Conservation (phyloP, 2,888 invertebrate genomes). For the Torymus texanus region DNA sequence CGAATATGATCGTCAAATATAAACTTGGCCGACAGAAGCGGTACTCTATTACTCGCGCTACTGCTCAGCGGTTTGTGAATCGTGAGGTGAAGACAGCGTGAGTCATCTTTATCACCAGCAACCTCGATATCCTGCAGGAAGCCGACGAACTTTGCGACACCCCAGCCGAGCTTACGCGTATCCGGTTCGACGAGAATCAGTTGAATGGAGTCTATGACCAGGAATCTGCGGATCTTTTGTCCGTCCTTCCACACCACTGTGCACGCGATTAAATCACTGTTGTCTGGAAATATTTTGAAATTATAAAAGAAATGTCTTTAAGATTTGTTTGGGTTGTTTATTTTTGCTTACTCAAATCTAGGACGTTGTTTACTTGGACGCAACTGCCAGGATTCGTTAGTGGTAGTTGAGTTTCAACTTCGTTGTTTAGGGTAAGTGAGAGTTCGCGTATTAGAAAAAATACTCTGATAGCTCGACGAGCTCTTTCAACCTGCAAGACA, state of each 20-base stretch:
- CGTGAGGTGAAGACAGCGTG: constrained; percentile 94
- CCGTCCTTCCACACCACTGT: constrained; percentile 94
- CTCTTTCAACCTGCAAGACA: constrained; percentile 84
- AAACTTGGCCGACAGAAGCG: constrained; percentile 92
- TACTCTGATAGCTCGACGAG: constrained; percentile 91
- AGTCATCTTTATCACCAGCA: constrained; percentile 96
- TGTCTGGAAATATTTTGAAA: constrained; percentile 81
- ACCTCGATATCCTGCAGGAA: constrained; percentile 96
- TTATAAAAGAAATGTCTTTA: too few relatives aligned
- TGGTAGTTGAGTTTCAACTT: constrained; percentile 91
- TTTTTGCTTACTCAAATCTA: constrained; percentile 88
- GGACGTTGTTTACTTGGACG: constrained; percentile 94
- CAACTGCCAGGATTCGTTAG: constrained; percentile 91
- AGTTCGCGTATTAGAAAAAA: constrained; percentile 92
- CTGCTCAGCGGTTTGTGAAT: constrained; percentile 88
- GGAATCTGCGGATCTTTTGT: constrained; percentile 92
- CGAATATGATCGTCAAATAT: constrained; percentile 99
- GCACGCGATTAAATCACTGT: constrained; percentile 97
- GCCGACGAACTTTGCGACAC: constrained; percentile 96
- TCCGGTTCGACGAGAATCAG: constrained; percentile 98
- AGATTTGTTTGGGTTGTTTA: too few relatives aligned
- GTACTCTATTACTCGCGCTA: constrained; percentile 83
- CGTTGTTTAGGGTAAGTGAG: constrained; percentile 86
- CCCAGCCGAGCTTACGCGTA: constrained; percentile 95
- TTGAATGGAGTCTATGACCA: constrained; percentile 96